Evolutionary conservation across 2,888 invertebrate genomes (phyloP).

Genomic region (Yponomeuta cagnagella): DNA sequence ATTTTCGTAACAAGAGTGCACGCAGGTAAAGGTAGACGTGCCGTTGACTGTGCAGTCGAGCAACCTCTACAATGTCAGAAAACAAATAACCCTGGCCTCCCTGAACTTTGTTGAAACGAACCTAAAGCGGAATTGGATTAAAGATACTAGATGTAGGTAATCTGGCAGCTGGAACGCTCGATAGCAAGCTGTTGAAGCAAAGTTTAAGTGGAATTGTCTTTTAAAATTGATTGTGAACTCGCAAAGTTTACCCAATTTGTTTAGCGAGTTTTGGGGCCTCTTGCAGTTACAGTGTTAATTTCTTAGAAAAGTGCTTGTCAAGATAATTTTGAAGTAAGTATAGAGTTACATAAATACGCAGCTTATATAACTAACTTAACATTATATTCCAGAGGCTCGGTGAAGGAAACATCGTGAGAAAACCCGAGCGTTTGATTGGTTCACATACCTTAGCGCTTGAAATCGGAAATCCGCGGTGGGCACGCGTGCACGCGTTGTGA

Average conservation of each 20-base stretch:
- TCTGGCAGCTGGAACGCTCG: constrained; percentile 9
- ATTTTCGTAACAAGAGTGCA: too few relatives aligned
- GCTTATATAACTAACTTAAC: too few relatives aligned
- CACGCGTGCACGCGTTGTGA: too few relatives aligned
- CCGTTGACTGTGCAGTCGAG: neutral
- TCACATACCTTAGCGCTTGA: too few relatives aligned
- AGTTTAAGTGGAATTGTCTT: constrained; percentile 70
- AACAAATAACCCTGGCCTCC: neutral
- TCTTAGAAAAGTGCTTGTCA: neutral
- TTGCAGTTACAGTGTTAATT: constrained; percentile 12
- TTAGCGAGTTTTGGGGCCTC: constrained; percentile 31
- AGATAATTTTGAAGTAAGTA: neutral
- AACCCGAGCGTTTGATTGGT: too few relatives aligned
- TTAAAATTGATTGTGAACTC: constrained; percentile 55
- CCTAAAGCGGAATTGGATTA: constrained; percentile 17
- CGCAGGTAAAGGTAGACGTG: too few relatives aligned
- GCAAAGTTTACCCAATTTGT: constrained; percentile 54
- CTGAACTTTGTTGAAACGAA: neutral
- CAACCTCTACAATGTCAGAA: neutral
- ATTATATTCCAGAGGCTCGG: too few relatives aligned
- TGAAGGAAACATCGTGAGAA: too few relatives aligned
- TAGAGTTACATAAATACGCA: too few relatives aligned
- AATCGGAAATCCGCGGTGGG: too few relatives aligned
- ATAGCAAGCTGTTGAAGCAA: constrained; percentile 25
- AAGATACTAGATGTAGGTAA: constrained; percentile 13